phyloP scores from a whole-genome alignment of 1,140 invertebrate species.

The Drosophila guanche region DNA sequence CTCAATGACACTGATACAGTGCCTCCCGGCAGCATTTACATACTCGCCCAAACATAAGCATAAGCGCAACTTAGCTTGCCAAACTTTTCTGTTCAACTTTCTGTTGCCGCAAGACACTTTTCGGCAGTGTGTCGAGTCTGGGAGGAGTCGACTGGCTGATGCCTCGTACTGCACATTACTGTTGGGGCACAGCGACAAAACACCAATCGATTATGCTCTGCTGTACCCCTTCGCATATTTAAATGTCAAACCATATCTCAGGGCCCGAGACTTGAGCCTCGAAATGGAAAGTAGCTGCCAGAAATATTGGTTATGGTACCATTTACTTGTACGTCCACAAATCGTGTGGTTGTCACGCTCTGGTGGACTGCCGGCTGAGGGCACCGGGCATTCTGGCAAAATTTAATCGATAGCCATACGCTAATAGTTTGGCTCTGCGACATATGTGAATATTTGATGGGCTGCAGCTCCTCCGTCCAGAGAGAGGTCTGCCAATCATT shows the following conservation, averaged over 20 bases:
- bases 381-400: constrained; percentile 14
- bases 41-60: constrained; percentile 54
- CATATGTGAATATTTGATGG: constrained; percentile 71
- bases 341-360: constrained; percentile 54
- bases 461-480: constrained; percentile 4
- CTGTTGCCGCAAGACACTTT: constrained; percentile 31
- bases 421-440: constrained; percentile 56
- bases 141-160: constrained; percentile 13
- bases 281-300: constrained; percentile 47
- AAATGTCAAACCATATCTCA: constrained; percentile 37
- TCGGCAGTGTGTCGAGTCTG: no score
- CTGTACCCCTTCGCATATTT: constrained; percentile 36
- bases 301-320: constrained; percentile 57
- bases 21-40: constrained; percentile 57
- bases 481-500: constrained; percentile 46
- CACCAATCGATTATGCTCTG: no score
- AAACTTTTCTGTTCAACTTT: constrained; percentile 52
- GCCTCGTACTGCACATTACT: no score
- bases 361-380: constrained; percentile 3
- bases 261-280: not conserved
- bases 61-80: constrained; percentile 67
- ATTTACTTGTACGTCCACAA: constrained; percentile 38
- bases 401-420: constrained; percentile 66
- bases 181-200: not conserved
- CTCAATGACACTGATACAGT: constrained; percentile 39